Evolutionary conservation across 2,888 invertebrate species (phyloP).

Genomic region (Drosophila limbata): DNA sequence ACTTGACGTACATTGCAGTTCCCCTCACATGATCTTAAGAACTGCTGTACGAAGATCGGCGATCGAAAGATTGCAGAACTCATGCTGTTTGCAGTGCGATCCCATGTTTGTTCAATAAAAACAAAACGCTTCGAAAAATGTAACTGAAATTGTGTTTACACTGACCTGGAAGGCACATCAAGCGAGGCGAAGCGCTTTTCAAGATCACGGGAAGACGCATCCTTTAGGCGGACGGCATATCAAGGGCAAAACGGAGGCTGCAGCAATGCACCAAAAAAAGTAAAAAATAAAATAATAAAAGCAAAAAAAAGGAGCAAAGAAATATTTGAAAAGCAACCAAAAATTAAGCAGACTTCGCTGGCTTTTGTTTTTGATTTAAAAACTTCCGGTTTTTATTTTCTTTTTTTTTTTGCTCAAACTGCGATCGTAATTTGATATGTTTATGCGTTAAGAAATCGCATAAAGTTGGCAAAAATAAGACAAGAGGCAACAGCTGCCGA

Average conservation of each 20-base stretch:
- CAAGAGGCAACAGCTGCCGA: conserved; percentile 53
- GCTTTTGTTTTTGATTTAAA: conserved; percentile 62
- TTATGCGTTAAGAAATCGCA: conserved; percentile 69
- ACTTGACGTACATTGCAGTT: conserved; percentile 40
- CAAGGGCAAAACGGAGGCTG: conserved; percentile 29
- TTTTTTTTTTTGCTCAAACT: conserved; percentile 29
- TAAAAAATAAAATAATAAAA: conserved; percentile 1
- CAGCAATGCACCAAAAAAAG: conserved; percentile 15
- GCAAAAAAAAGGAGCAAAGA: conserved; percentile 2
- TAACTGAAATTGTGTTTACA: conserved; percentile 73
- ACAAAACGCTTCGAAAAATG: conserved; percentile 66
- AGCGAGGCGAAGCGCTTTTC: conserved; percentile 46
- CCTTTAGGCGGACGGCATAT: conserved; percentile 25
- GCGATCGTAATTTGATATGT: conserved; percentile 75
- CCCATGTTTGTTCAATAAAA: conserved; percentile 69
- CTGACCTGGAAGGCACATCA: conserved; percentile 59
- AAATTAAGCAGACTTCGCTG: conserved; percentile 17
- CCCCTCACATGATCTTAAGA: conserved; percentile 18
- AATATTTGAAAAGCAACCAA: conserved; percentile 17
- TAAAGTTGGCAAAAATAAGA: conserved; percentile 50
- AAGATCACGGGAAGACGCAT: conserved; percentile 40
- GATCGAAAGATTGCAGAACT: conserved; percentile 44
- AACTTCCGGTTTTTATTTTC: conserved; percentile 66
- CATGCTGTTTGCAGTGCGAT: conserved; percentile 52
- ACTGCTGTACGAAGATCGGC: conserved; percentile 26